Base-by-base conservation (phyloP, 2,113 vertebrate species). In the Dicaeum eximium region DNA sequence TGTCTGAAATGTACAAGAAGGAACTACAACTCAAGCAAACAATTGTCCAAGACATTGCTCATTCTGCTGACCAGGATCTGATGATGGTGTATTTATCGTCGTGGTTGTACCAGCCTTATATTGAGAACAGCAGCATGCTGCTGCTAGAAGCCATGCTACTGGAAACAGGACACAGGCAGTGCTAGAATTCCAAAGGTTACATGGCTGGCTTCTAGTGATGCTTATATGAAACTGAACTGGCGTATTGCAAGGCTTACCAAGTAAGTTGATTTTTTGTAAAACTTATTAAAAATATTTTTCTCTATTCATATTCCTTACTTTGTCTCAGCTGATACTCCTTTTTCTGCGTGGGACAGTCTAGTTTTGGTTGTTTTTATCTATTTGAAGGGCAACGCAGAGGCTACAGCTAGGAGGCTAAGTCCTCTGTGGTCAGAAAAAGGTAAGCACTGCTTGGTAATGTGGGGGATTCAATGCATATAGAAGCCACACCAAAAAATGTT, bases 41-140 rank as follows among this genome's bases (percentile, higher is more conserved):
- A 1, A 97, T 99, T 71, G 97, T 98, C 4, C 97, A 96, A 74
- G 98, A 98, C 90, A 96, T 99, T 25, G 99, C 99, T 10, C 99
- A 99, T 96, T 96, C 96, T 2, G 4, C 58, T 3, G 96, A 97
- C 95, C 95, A 93, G 13, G 97, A 99, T 96, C 98, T 99, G 53
- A 71, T 96, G 95, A 96, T 99, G 97, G 98, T 99, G 64, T 98
- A 98, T 96, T 95, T 99, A 79, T 99, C 99, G 0, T 98, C 98
- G 5, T 99, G 99, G 99, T 95, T 99, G 30, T 98, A 99, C 93
- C 99, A 99, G 97, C 99, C 99, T 12, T 99, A 98, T 47, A 92
- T 98, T 66, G 98, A 98, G 9, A 94, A 97, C 9, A 86, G 88
- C 72, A 97, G 93, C 95, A 97, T 95, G 81, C 96, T 99, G 31